Evolutionary conservation across 1,140 invertebrate genomes (phyloP).

Genomic region (Drosophila teissieri): DNA sequence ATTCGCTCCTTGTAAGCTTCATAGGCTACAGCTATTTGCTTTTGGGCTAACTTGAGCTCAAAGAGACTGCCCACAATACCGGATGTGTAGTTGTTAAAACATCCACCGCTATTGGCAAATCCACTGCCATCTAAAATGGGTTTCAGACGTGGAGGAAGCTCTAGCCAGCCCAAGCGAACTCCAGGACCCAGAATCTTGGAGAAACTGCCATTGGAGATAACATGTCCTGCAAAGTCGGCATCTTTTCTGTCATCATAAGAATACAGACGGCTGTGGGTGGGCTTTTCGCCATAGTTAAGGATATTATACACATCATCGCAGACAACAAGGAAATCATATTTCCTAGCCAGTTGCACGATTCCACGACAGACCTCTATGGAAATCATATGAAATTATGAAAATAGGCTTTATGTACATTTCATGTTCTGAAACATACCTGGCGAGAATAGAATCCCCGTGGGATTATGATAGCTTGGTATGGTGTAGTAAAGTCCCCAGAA

Average conservation of each 20-base stretch:
- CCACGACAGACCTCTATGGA: constrained; percentile 84
- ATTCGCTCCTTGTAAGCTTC: constrained; percentile 85
- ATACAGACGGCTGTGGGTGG: constrained; percentile 86
- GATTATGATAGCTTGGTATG: constrained; percentile 89
- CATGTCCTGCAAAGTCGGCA: constrained; percentile 85
- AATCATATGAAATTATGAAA: constrained; percentile 23
- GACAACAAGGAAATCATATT: constrained; percentile 86
- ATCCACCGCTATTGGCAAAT: constrained; percentile 86
- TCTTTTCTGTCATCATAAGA: constrained; percentile 86
- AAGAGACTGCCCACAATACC: constrained; percentile 78
- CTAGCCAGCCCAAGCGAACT: constrained; percentile 88
- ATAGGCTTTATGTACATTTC: not conserved
- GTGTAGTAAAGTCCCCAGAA: constrained; percentile 88
- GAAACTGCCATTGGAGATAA: constrained; percentile 89
- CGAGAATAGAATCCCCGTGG: constrained; percentile 86
- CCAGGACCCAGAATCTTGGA: constrained; percentile 89
- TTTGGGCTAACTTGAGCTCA: constrained; percentile 85
- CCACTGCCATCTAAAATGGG: constrained; percentile 85
- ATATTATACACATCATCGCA: constrained; percentile 90
- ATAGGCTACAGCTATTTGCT: constrained; percentile 85
- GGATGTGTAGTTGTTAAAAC: constrained; percentile 87
- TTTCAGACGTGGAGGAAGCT: constrained; percentile 85
- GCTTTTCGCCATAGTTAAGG: constrained; percentile 85
- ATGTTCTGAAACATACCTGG: constrained; percentile 75
- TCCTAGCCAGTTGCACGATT: constrained; percentile 86